Base-by-base conservation (phyloP, 1,140 invertebrate genomes). In the Venustaconcha ellipsiformis region DNA sequence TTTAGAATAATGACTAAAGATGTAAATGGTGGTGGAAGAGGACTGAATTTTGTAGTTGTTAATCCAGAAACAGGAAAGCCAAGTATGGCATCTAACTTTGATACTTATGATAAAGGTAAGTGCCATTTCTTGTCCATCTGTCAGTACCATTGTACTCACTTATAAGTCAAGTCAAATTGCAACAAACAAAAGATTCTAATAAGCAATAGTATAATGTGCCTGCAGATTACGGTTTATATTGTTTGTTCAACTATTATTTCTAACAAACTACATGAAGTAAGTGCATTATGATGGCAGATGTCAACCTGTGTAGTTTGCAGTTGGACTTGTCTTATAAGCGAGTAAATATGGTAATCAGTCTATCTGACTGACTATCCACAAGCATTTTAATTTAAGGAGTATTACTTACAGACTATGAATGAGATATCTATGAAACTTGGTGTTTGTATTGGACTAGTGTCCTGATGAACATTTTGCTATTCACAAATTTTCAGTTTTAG, bases 91-190 rank as follows among this genome's bases (percentile, higher is more conserved):
- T 84, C 72, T 11, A 78, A 73, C 65, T 91, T 91, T 85, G 91
- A 92, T 74, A 92, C 91, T 14, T 92, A 91, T 80, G 81, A 86
- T 55, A 83, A 88, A 84, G 89, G 90, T 91, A 76, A 80, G 78
- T 48, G 68, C 11, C 26, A 18, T 20, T 65, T 17, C 15, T 37
- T 20, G 20, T 64, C 6, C 20, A 1, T 58, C 11, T 30, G n/a
- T 57, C 26, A 18, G 14, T 20, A n/a, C 62, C 58, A 67, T 71
- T 70, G 1, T 68, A 18, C n/a, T n/a, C n/a, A n/a, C n/a, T 68
- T 3, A 30, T 4, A 30, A 60, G n/a, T 17, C 26, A 2, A 18
- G 15, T 68, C 15, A 15, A 18, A 17, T 55, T 37, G 67, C 26
- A 48, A 48, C 23, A 17, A 14, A n/a, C n/a, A 17, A 56, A 68